Percentiles rank a stretch among this genome's conserved stretches.
These are phyloP conservation scores for Vandiemenella viatica DNA, from an alignment of 2,888 invertebrate species.

Conservation along the genomic window DNA sequence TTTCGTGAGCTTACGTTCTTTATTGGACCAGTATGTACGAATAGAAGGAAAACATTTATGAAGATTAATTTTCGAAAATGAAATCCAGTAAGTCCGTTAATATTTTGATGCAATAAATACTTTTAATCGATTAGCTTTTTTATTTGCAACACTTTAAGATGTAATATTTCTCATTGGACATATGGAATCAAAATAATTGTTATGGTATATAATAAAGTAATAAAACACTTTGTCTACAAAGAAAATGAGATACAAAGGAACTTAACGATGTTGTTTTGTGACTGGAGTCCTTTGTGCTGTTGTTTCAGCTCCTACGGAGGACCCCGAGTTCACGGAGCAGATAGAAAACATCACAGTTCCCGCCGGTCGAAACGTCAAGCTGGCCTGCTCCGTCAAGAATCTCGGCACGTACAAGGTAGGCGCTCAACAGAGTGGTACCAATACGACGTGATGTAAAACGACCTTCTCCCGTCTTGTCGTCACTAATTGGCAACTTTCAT, in stretches of 20 bases:
- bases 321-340: constrained; percentile 79
- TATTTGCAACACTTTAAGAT: no score
- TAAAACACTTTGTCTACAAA: no score
- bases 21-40: background rate
- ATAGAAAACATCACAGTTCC: constrained; percentile 84
- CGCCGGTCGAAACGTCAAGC: constrained; percentile 73
- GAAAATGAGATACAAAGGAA: no score
- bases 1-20: background rate
- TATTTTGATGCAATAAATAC: background rate
- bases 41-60: background rate
- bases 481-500: no score
- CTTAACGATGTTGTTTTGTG: no score
- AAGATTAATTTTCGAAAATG: background rate
- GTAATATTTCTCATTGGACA: no score
- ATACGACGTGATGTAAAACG: no score
- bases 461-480: background rate
- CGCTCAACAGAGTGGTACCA: background rate
- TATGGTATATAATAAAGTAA: background rate
- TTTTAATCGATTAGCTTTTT: no score
- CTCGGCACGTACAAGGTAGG: constrained; percentile 80
- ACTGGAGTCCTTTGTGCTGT: constrained; percentile 18
- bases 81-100: no score
- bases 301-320: constrained; percentile 58
- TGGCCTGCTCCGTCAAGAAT: constrained; percentile 82
- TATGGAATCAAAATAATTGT: background rate